These are phyloP conservation scores for Pygmarrhopalites habei DNA, from an alignment of 1,140 invertebrate species.

Conservation along the genomic window DNA sequence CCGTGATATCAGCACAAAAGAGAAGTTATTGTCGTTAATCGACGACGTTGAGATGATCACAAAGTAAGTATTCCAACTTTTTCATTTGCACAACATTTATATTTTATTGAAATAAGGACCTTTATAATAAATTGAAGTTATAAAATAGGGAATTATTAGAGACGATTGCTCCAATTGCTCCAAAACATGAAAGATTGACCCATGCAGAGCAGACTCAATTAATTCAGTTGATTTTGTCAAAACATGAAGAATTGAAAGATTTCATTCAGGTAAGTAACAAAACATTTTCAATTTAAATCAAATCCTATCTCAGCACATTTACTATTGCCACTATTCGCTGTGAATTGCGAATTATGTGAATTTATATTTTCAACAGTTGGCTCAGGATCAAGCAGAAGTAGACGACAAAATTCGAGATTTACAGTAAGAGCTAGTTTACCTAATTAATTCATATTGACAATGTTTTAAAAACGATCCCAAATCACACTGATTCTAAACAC, in stretches of 20 bases:
- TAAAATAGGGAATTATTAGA: slow-evolving; percentile 82
- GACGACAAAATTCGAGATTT: slow-evolving; percentile 85
- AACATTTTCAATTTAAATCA: neutral
- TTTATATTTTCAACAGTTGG: no score
- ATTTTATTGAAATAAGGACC: no score
- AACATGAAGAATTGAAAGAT: slow-evolving; percentile 83
- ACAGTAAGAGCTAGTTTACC: no score
- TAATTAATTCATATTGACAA: no score
- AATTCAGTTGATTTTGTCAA: slow-evolving; percentile 76
- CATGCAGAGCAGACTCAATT: slow-evolving; percentile 71
- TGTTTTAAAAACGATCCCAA: no score
- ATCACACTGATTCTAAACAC: no score
- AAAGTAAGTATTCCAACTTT: no score
- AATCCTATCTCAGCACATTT: no score
- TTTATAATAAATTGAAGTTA: no score
- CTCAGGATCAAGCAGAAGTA: slow-evolving; percentile 84
- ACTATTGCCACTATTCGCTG: no score
- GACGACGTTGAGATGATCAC: slow-evolving; percentile 86
- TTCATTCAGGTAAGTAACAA: slow-evolving; percentile 63
- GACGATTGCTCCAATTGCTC: slow-evolving; percentile 76
- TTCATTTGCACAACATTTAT: no score
- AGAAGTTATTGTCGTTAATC: slow-evolving; percentile 69
- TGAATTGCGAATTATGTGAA: slow-evolving; percentile 19
- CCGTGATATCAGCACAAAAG: slow-evolving; percentile 68
- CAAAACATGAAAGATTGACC: slow-evolving; percentile 74